Base-by-base conservation (phyloP, 2,113 vertebrate species). In the Boulengeromyrus knoepffleri region DNA sequence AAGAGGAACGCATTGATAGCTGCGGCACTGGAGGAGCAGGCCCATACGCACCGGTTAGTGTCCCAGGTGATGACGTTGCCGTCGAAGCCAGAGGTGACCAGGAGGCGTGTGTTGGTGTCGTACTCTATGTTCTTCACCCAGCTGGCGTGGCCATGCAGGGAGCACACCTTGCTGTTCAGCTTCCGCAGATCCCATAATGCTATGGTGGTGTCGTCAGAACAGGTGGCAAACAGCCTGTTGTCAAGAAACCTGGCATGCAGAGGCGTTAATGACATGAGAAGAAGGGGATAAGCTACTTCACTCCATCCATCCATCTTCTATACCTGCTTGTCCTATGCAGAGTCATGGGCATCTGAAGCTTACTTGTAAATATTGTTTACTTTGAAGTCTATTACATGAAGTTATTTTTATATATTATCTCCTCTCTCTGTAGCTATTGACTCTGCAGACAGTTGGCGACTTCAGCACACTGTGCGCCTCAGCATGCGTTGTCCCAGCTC, bases 91-190 rank as follows among this genome's bases (percentile, higher is more conserved):
- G 99, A 99, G 0, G 99, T 99, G 91, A 99, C 99, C 8, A 99
- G 96, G n/a, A 99, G 95, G 47, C 98, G 96, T 0, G 98, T 99
- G 94, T 98, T 98, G 90, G 98, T 99, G 92, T 99, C 99, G 0
- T 99, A 99, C 94, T 99, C 98, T 0, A 99, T 99, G 95, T 99
- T 99, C 96, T 99, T 99, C 93, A 99, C 99, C 99, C 99, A 99
- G 96, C 99, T 99, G 93, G 98, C 98, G 91, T 99, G 99, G 58
- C 98, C 99, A 1, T 99, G 98, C 94, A 99, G 93, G 5, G 98
- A 97, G 95, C 99, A 99, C 53, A 99, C 98, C 94, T 99, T 99
- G 7, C 96, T 96, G 92, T 97, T 99, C 89, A 99, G 93, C 93
- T 99, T 99, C 42, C 99, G 96, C 88, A 99, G 94, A 92, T 99